A percentile compares a stretch with the other conserved stretches of the same genome.
Evolutionary conservation across 2,113 vertebrate genomes (phyloP).

Genomic region (Parus major): DNA sequence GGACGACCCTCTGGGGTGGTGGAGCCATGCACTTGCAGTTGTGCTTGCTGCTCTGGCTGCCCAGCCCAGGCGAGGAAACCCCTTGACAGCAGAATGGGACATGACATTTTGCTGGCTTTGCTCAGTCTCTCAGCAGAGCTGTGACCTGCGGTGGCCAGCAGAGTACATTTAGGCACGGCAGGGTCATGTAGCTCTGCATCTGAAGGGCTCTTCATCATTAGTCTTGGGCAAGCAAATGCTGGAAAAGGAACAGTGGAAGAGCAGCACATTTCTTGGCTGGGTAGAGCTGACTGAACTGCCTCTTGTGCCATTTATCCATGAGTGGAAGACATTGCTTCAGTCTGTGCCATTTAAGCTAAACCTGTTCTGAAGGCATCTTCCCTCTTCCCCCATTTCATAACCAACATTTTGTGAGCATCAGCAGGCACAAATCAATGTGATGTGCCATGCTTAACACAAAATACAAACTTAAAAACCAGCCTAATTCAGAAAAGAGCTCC

Average conservation of each 20-base stretch:
- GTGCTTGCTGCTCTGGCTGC: neutral
- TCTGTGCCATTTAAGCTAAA: neutral
- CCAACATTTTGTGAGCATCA: neutral
- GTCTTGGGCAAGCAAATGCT: neutral
- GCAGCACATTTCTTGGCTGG: accelerated
- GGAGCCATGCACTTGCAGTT: neutral
- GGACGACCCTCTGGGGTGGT: accelerated
- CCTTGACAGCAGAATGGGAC: neutral
- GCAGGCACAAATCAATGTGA: neutral
- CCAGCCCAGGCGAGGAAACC: neutral
- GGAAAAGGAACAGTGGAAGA: neutral
- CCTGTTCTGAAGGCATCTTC: neutral
- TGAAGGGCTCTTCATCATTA: neutral
- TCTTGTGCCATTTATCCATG: neutral
- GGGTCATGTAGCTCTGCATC: neutral
- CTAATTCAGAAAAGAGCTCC: neutral
- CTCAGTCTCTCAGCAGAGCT: neutral
- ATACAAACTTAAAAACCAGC: neutral
- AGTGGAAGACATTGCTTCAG: neutral
- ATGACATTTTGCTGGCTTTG: accelerated
- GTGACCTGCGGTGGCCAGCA: accelerated
- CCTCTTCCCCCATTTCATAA: neutral
- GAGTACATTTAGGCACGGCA: neutral
- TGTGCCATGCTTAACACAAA: neutral
- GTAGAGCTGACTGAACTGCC: neutral